Evolutionary conservation across 2,797 vertebrate genomes (phyloP).

Genomic region (Sebastes aleutianus): DNA sequence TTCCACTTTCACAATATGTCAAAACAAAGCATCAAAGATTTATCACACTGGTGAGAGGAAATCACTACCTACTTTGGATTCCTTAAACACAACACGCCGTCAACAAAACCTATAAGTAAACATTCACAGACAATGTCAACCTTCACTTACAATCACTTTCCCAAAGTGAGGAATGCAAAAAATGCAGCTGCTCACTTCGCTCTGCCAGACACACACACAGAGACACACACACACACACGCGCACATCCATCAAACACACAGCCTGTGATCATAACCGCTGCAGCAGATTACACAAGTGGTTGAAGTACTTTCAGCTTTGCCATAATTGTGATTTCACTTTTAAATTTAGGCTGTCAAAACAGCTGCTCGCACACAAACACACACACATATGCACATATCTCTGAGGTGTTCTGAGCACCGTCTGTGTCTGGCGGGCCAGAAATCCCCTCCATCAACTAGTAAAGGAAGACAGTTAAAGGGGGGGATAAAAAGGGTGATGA

Average conservation of each 20-base stretch:
- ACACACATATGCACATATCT: neutral
- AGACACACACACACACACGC: neutral
- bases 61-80: neutral
- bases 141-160: constrained; percentile 33
- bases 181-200: constrained; percentile 30
- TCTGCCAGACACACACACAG: neutral
- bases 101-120: constrained; percentile 29
- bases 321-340: constrained; percentile 55
- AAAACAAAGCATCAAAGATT: constrained; percentile 6
- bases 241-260: constrained; percentile 21
- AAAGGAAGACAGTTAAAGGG: constrained; percentile 64
- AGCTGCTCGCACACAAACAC: constrained; percentile 44
- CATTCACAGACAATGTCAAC: constrained; percentile 18
- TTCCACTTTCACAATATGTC: neutral
- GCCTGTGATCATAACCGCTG: constrained; percentile 32
- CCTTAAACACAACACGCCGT: constrained; percentile 6
- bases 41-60: neutral
- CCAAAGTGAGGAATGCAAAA: constrained; percentile 49
- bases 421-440: constrained; percentile 66
- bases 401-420: constrained; percentile 35
- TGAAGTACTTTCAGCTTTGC: constrained; percentile 36
- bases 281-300: constrained; percentile 35
- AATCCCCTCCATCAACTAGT: constrained; percentile 73
- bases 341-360: constrained; percentile 36
- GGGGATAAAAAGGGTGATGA: neutral